Percentiles rank a stretch among this genome's conserved stretches.
Evolutionary conservation across 2,888 invertebrate genomes (phyloP).

Genomic region (Acrobasis consociella): DNA sequence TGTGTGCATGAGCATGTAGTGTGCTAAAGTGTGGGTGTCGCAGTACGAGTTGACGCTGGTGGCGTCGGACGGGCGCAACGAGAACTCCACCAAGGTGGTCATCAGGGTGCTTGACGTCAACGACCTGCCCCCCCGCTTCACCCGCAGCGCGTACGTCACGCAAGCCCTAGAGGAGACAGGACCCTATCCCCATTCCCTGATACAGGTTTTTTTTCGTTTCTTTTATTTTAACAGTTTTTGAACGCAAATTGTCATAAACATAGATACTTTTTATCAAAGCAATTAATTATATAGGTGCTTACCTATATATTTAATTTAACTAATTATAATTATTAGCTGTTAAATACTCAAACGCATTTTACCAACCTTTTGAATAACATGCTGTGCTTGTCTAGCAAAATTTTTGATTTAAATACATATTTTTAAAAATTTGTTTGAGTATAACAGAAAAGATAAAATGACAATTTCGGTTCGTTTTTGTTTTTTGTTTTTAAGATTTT

Average conservation of each 20-base stretch:
- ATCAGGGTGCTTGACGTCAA: conserved; percentile 93
- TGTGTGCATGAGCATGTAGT: conserved; percentile 75
- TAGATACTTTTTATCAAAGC: no score
- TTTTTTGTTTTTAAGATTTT: no score
- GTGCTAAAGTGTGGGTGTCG: conserved; percentile 69
- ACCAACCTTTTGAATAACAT: no score
- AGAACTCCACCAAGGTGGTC: conserved; percentile 92
- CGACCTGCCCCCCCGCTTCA: conserved; percentile 93
- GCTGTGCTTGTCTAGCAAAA: no score
- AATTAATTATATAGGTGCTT: background rate
- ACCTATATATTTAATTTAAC: no score
- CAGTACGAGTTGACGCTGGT: conserved; percentile 95
- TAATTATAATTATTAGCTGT: no score
- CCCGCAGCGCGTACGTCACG: conserved; percentile 87
- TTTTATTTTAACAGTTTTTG: conserved; percentile 42
- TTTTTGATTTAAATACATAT: no score
- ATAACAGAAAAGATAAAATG: background rate
- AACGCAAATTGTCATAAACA: background rate
- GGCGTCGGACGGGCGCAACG: conserved; percentile 94
- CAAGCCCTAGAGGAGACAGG: conserved; percentile 90
- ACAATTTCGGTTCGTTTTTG: background rate
- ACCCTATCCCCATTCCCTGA: conserved; percentile 86
- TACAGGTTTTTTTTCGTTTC: conserved; percentile 84
- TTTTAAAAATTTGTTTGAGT: no score
- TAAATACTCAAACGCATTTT: no score